phyloP scores from a whole-genome alignment of 2,113 vertebrate genomes.

The Meriones unguiculatus region DNA sequence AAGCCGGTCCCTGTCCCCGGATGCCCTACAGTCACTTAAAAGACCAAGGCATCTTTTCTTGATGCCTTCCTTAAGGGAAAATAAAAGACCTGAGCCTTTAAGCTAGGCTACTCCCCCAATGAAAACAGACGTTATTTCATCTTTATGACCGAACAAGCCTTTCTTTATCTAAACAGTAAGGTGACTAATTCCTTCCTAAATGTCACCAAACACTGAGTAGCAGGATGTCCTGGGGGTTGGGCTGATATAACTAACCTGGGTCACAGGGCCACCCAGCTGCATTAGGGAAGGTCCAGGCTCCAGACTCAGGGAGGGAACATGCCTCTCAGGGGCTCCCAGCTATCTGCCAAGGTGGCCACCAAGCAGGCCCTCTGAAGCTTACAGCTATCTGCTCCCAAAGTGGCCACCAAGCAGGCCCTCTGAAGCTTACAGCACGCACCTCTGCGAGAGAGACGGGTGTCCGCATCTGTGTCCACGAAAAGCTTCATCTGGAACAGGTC shows the following conservation, averaged over 20 bases:
- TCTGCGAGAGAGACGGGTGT: constrained; percentile 97
- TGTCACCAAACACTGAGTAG: not conserved
- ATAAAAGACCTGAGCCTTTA: not conserved
- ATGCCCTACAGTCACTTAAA: not conserved
- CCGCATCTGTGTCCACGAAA: constrained; percentile 97
- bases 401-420: not conserved
- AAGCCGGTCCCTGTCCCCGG: not conserved
- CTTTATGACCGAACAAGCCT: not conserved
- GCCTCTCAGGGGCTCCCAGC: not conserved
- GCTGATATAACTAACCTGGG: not conserved
- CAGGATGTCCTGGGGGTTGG: not conserved
- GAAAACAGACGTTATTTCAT: not conserved
- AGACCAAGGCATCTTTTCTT: not conserved
- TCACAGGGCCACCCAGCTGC: rapidly evolving
- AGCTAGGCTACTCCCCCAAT: not conserved
- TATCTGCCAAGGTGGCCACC: not conserved
- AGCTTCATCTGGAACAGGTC: constrained; percentile 99
- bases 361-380: not conserved
- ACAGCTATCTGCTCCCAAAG: not conserved
- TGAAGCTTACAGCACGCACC: constrained; percentile 83
- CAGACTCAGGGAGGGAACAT: not conserved
- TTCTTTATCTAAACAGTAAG: not conserved
- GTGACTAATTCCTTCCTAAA: constrained; percentile 57
- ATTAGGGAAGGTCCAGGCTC: not conserved
- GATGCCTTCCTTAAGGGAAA: not conserved